A percentile compares a stretch with the other conserved stretches of the same genome.
phyloP scores from a whole-genome alignment of 2,113 vertebrate species.

The Jacana jacana region DNA sequence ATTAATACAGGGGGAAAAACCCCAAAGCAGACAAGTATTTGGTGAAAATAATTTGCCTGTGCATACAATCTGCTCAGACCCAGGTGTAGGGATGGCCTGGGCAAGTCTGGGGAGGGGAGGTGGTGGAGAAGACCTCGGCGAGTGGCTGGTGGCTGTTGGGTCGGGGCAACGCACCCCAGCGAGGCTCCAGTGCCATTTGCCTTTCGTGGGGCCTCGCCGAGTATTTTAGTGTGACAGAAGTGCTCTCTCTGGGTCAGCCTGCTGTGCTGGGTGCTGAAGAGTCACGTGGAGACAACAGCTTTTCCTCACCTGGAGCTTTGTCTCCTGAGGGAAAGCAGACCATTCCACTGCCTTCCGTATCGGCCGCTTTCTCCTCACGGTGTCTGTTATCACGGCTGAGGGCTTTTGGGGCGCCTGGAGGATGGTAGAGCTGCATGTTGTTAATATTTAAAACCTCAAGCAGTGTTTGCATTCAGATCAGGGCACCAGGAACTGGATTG shows the following conservation, averaged over 20 bases:
- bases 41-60: not conserved
- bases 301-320: not conserved
- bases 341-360: not conserved
- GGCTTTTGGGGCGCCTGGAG: not conserved
- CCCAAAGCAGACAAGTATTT: no score
- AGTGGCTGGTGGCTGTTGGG: fast-evolving
- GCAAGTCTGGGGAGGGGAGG: not conserved
- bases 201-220: not conserved
- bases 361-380: fast-evolving
- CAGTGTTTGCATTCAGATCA: not conserved
- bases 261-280: not conserved
- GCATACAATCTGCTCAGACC: fast-evolving
- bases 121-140: not conserved
- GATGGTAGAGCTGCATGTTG: not conserved
- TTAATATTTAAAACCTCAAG: not conserved
- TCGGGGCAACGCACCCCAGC: not conserved
- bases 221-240: not conserved
- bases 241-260: not conserved
- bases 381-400: fast-evolving
- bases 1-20: not conserved
- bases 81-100: no score
- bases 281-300: not conserved
- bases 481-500: not conserved
- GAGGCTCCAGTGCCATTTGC: not conserved
- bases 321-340: not conserved